Evolutionary conservation across 1,140 invertebrate species (phyloP), one percentile per base, ranked within the genome.

Genomic region (Drosophila subpulchrella): DNA sequence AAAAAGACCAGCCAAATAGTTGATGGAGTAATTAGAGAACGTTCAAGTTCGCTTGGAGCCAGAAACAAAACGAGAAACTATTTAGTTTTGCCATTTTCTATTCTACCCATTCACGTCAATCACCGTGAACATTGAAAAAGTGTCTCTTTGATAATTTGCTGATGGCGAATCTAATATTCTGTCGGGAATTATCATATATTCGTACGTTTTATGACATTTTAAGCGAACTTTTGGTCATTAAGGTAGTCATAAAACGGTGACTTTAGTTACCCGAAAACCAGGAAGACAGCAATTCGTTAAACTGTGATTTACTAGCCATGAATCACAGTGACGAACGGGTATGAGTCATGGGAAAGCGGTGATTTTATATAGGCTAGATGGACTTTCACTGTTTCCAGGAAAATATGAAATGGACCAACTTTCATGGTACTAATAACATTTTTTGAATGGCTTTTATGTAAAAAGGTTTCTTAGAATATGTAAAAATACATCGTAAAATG

Each of bases 21-120:
- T 74, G 71, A 75, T 57, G 53, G 72, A 65, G 73, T 75, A 75
- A 65, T 75, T 75, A 75, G 59, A 65, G 39, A 66, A 38, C 42
- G 51, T 48, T 56, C 50, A 41, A 47, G 42, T 32, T 59, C 12
- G 30, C 32, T 51, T 34, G 4, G 34, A 51, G 48, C 30, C n/a
- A 32, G 24, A 34, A 42, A 17, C 24, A 30, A 44, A 53, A 53
- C 36, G 39, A 39, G 34, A 63, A 47, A 41, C 46, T 63, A 67
- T 63, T 48, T 63, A 38, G 34, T 63, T 66, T 63, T 51, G 7
- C 11, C 50, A 68, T 60, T 74, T 55, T 55, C 44, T 34, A 17
- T 32, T 36, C 34, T 58, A 41, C 17, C 66, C 68, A 58, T 50
- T 72, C 54, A 66, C 61, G 68, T 57, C 66, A 72, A 72, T 72